These are phyloP conservation scores for Myotis pilosus DNA, from an alignment of 2,797 vertebrate species.

Conservation along the genomic window DNA sequence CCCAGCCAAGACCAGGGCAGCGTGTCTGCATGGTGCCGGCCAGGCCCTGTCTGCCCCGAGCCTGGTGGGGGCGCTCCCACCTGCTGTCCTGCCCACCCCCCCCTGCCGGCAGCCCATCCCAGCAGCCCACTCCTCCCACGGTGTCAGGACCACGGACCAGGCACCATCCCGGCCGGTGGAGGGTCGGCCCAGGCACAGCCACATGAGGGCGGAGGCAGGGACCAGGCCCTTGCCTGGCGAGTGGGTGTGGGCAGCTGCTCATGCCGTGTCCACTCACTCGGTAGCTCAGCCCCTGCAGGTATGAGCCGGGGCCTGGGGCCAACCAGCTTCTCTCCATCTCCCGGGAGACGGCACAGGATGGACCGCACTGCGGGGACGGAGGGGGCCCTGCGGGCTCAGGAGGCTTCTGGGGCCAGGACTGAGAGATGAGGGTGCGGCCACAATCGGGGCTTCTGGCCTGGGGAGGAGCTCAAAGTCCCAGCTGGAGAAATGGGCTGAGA, in stretches of 20 bases:
- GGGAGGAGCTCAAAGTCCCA: too few relatives aligned
- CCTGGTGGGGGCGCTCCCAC: neutral
- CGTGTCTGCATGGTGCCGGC: neutral
- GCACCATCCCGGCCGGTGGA: neutral
- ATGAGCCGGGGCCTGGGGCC: neutral
- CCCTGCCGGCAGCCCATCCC: neutral
- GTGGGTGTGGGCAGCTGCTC: neutral
- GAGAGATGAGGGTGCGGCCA: too few relatives aligned
- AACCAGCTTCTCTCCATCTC: neutral
- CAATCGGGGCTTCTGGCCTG: neutral
- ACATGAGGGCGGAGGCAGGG: rapidly evolving
- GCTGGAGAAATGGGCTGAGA: neutral
- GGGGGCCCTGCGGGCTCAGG: neutral
- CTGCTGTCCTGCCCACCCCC: neutral
- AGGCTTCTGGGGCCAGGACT: too few relatives aligned
- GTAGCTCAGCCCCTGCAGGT: neutral
- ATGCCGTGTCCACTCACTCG: rapidly evolving
- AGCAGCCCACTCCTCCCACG: neutral
- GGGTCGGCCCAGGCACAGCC: neutral
- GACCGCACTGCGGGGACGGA: neutral
- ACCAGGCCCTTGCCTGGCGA: rapidly evolving
- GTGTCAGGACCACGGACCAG: neutral
- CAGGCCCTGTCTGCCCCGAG: neutral
- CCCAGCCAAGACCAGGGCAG: neutral
- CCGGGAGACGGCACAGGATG: neutral